phyloP scores from a whole-genome alignment of 2,888 invertebrate species.

The Steinernema carpocapsae region DNA sequence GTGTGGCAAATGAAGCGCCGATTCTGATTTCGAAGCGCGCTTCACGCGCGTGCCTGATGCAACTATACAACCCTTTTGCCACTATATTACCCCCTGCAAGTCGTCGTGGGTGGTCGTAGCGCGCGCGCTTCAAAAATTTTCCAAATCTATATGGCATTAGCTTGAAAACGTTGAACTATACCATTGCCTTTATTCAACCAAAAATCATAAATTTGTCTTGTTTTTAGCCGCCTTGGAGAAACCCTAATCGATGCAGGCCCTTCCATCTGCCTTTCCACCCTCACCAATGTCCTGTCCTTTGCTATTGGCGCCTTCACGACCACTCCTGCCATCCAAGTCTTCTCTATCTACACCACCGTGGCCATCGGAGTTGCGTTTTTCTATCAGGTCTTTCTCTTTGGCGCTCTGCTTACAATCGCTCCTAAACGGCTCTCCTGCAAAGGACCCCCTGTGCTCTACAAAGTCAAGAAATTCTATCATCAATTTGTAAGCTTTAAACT shows the following conservation, averaged over 20 bases:
- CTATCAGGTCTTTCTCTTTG: conserved; percentile 20
- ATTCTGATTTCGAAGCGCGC: no score
- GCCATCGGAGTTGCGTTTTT: conserved; percentile 22
- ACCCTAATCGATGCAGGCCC: conserved; percentile 19
- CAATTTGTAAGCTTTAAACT: background rate
- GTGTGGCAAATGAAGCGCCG: no score
- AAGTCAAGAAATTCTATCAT: background rate
- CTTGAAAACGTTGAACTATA: no score
- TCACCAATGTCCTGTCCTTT: conserved; percentile 20
- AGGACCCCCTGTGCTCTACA: background rate
- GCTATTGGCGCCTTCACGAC: conserved; percentile 11
- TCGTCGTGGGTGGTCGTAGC: no score
- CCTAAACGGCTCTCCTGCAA: background rate
- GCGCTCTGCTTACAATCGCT: background rate
- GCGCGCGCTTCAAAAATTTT: no score
- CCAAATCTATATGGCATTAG: no score
- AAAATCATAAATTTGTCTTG: no score
- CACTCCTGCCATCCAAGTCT: conserved; percentile 21
- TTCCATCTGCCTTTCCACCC: background rate
- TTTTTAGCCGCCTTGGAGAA: conserved; percentile 2
- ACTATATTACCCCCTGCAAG: no score
- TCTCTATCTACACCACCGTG: conserved; percentile 32
- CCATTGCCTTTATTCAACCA: no score
- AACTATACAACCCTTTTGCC: no score
- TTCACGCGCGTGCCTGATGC: no score